phyloP scores from a whole-genome alignment of 1,140 invertebrate species.

The Amphibalanus amphitrite region DNA sequence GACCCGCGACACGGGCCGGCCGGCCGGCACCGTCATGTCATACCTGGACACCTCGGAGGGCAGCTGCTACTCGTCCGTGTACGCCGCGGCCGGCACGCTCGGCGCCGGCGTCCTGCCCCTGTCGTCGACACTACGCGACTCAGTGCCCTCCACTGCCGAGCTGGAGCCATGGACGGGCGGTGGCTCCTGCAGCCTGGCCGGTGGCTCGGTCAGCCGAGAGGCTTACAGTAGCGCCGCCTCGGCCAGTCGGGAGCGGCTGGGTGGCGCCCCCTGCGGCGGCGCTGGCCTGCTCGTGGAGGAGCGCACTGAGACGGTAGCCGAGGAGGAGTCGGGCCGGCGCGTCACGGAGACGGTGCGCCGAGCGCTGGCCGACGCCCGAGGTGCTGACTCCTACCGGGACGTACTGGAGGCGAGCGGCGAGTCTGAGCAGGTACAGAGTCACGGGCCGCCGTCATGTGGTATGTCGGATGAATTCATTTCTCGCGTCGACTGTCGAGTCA shows the following conservation, averaged over 20 bases:
- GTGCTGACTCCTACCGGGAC: neutral
- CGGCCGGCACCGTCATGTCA: neutral
- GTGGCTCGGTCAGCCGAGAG: no score
- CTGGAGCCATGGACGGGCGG: neutral
- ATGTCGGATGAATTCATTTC: no score
- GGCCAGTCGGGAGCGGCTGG: no score
- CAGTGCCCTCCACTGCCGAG: neutral
- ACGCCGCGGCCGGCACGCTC: neutral
- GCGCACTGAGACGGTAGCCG: neutral
- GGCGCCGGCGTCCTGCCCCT: neutral
- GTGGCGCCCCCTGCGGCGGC: neutral
- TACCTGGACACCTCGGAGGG: neutral
- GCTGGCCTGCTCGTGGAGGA: neutral
- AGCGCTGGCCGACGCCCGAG: no score
- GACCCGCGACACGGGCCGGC: neutral
- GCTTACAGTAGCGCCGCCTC: no score
- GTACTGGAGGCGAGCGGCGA: neutral
- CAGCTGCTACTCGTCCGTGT: conserved; percentile 1
- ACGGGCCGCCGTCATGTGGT: no score
- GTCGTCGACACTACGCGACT: neutral
- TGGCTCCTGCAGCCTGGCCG: no score
- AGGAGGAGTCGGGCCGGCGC: neutral
- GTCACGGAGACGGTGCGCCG: neutral
- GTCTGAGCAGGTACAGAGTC: neutral
- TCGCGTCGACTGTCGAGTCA: no score